A percentile compares a stretch with the other conserved stretches of the same genome.
Evolutionary conservation across 1,140 invertebrate genomes (phyloP).

Genomic region (Penaeus chinensis): DNA sequence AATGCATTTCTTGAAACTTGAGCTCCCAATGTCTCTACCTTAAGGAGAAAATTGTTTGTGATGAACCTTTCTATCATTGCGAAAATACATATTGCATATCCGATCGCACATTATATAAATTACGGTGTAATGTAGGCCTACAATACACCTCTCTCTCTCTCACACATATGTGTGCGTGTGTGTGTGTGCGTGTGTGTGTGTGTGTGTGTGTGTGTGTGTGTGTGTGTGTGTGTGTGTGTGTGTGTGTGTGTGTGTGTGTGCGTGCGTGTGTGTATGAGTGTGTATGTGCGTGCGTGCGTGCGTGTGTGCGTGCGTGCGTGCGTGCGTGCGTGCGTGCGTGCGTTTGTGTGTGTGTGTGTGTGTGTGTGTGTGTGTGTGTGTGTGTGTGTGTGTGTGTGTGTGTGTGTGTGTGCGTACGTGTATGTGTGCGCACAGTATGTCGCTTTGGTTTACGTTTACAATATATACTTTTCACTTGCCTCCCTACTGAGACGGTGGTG

Average conservation of each 20-base stretch:
- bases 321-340: background rate
- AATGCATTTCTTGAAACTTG: too few species aligned
- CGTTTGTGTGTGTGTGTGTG: background rate
- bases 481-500: too few species aligned
- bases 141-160: too few species aligned
- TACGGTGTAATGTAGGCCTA: too few species aligned
- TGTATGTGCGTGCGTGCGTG: background rate
- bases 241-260: background rate
- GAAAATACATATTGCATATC: too few species aligned
- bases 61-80: too few species aligned
- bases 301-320: background rate
- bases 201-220: background rate
- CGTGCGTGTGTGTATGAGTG: background rate
- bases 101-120: too few species aligned
- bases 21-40: too few species aligned
- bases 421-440: background rate
- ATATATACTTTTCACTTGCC: too few species aligned
- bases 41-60: too few species aligned
- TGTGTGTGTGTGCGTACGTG: background rate
- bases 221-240: background rate
- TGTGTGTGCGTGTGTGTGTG: background rate
- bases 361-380: background rate
- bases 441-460: too few species aligned
- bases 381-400: background rate
- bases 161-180: background rate